phyloP scores from a whole-genome alignment of 1,140 invertebrate genomes.

The Pachyrhynchus sulphureomaculatus region DNA sequence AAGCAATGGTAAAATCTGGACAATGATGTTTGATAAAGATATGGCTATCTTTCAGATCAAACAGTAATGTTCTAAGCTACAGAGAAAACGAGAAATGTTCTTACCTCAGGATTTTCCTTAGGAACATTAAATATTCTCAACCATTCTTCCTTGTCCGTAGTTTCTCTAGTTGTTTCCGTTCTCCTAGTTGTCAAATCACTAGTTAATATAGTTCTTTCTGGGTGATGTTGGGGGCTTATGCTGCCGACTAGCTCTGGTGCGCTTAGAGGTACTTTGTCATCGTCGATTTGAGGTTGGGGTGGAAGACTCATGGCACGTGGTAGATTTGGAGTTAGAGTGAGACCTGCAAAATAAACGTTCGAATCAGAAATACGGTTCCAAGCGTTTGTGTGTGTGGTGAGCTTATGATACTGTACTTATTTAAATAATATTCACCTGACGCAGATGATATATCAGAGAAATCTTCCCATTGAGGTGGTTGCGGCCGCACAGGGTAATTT shows the following conservation, averaged over 20 bases:
- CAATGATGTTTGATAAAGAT: too few species aligned
- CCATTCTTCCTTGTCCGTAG: constrained; percentile 21
- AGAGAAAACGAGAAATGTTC: neutral
- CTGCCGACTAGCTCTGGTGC: constrained; percentile 63
- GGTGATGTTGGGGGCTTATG: constrained; percentile 43
- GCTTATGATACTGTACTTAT: too few species aligned
- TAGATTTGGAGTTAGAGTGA: constrained; percentile 66
- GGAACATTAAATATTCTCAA: constrained; percentile 53
- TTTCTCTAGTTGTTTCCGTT: constrained; percentile 8
- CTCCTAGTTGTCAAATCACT: constrained; percentile 11
- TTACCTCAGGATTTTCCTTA: constrained; percentile 54
- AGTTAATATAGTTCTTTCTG: constrained; percentile 4
- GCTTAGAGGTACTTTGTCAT: constrained; percentile 57
- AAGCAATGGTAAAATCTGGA: too few species aligned
- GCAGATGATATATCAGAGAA: constrained; percentile 80
- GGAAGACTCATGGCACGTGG: constrained; percentile 61
- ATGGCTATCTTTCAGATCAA: too few species aligned
- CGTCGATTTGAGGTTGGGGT: constrained; percentile 56
- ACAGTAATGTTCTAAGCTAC: too few species aligned
- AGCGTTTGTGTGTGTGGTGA: too few species aligned
- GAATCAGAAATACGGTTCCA: too few species aligned
- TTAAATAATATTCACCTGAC: constrained; percentile 55
- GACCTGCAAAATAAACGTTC: constrained; percentile 47
- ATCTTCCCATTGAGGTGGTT: constrained; percentile 77
- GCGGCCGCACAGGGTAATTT: constrained; percentile 71